Evolutionary conservation across 2,888 invertebrate species (phyloP).

Genomic region (Leistus spinibarbis): DNA sequence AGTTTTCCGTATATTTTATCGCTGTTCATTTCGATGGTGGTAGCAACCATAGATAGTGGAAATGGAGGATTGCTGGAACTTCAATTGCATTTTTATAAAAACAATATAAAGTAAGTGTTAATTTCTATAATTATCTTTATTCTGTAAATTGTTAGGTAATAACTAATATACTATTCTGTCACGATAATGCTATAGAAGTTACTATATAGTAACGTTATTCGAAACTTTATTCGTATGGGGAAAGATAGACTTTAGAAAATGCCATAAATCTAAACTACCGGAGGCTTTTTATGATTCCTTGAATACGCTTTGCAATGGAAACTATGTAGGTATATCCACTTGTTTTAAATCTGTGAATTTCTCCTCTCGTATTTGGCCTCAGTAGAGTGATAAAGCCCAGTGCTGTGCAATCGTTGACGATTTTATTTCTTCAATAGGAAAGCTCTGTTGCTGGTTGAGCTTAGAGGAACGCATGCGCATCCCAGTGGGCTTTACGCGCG

Average conservation of each 20-base stretch:
- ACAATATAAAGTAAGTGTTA: too few species aligned
- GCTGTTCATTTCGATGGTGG: neutral
- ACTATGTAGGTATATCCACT: neutral
- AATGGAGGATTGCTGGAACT: neutral
- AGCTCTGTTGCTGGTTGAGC: neutral
- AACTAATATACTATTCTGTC: too few species aligned
- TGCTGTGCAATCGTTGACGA: neutral
- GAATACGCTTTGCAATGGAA: too few species aligned
- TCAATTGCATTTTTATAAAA: too few species aligned
- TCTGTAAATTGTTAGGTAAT: neutral
- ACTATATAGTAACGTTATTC: too few species aligned
- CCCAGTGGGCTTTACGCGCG: neutral
- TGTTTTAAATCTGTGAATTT: neutral
- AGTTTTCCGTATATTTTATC: constrained; percentile 11
- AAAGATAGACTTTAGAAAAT: too few species aligned
- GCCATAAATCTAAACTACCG: too few species aligned
- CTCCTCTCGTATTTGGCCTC: neutral
- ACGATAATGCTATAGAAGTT: too few species aligned
- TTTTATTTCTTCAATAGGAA: neutral
- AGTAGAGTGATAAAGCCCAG: neutral
- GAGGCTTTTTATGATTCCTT: too few species aligned
- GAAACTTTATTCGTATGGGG: too few species aligned
- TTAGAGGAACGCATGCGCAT: neutral
- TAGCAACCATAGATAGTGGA: neutral
- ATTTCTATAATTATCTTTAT: too few species aligned